These are phyloP conservation scores for Volucella bombylans DNA, from an alignment of 2,888 invertebrate genomes.

Conservation along the genomic window DNA sequence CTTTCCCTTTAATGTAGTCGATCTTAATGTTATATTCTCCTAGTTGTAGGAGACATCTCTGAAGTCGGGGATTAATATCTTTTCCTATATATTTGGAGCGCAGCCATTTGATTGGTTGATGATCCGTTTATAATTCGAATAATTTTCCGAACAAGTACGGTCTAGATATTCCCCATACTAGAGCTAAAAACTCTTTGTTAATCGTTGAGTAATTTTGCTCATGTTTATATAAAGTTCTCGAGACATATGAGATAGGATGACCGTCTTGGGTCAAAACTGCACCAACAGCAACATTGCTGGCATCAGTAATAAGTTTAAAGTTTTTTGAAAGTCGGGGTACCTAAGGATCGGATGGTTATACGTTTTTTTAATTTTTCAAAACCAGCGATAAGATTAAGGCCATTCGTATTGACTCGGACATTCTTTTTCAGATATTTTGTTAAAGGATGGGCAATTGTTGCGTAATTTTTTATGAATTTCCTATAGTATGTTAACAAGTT, in stretches of 20 bases:
- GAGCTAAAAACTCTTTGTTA: too few relatives aligned
- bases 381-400: conserved; percentile 9
- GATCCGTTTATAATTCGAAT: not conserved
- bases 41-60: too few relatives aligned
- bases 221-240: not conserved
- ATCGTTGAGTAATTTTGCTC: not conserved
- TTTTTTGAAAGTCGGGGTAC: not conserved
- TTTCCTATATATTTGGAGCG: too few relatives aligned
- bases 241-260: not conserved
- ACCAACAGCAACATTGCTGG: too few relatives aligned
- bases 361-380: conserved; percentile 1
- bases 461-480: conserved; percentile 1
- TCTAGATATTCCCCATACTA: too few relatives aligned
- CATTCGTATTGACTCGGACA: conserved; percentile 7
- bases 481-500: not conserved
- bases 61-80: too few relatives aligned
- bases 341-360: conserved; percentile 6
- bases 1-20: too few relatives aligned
- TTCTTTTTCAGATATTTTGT: conserved; percentile 12
- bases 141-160: not conserved
- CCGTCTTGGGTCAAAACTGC: not conserved
- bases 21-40: too few relatives aligned
- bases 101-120: conserved; percentile 8
- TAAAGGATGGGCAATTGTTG: not conserved
- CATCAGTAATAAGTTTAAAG: not conserved